These are phyloP conservation scores for Halcyon smyrnensis DNA, from an alignment of 2,797 vertebrate genomes.

Conservation along the genomic window DNA sequence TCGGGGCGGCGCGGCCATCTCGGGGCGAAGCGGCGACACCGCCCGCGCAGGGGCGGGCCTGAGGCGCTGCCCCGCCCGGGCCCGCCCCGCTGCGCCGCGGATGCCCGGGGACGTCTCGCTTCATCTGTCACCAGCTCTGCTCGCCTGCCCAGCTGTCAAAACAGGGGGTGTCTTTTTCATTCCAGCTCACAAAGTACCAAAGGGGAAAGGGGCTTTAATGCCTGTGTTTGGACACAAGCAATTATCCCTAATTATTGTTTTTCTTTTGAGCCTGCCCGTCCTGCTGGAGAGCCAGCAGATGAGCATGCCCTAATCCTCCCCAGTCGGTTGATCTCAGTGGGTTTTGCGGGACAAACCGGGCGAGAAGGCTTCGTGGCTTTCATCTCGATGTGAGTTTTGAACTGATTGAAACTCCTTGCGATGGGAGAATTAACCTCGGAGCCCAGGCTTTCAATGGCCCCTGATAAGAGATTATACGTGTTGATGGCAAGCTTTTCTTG, in stretches of 20 bases:
- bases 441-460: constrained; percentile 95
- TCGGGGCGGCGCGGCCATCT: background rate
- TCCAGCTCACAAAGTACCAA: constrained; percentile 95
- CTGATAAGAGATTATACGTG: constrained; percentile 99
- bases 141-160: constrained; percentile 99
- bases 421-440: constrained; percentile 99
- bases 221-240: constrained; percentile 99
- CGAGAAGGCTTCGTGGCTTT: constrained; percentile 87
- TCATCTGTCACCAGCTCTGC: constrained; percentile 93
- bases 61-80: background rate
- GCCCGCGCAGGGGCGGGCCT: background rate
- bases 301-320: constrained; percentile 95
- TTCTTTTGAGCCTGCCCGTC: constrained; percentile 99
- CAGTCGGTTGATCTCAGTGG: constrained; percentile 91
- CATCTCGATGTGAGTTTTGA: constrained; percentile 98
- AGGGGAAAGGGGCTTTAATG: constrained; percentile 92
- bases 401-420: constrained; percentile 98
- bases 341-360: constrained; percentile 86
- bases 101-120: constrained; percentile 86
- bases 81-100: constrained; percentile 14
- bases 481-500: constrained; percentile 97
- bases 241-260: constrained; percentile 99
- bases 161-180: constrained; percentile 99
- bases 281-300: constrained; percentile 94
- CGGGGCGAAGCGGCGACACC: background rate